These are phyloP conservation scores for Lymantria dispar DNA, from an alignment of 2,888 invertebrate species.

Conservation along the genomic window DNA sequence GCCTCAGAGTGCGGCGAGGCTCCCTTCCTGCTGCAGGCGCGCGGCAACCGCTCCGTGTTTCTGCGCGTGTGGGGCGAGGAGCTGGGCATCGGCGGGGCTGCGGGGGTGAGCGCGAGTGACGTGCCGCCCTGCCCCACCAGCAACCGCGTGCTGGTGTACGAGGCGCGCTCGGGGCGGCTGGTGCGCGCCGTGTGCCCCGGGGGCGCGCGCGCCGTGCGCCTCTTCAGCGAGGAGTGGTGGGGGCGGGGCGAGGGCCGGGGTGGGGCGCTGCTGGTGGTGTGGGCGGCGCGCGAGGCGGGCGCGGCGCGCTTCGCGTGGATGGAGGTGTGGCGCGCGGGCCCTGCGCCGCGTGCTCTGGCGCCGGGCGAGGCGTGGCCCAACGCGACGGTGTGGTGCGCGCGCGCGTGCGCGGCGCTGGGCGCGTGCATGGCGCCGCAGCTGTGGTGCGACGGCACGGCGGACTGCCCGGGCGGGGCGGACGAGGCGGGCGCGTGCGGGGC, in stretches of 20 bases:
- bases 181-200: conserved; percentile 88
- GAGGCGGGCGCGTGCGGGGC: conserved; percentile 84
- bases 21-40: conserved; percentile 91
- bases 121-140: conserved; percentile 87
- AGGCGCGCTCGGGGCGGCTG: conserved; percentile 85
- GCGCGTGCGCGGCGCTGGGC: conserved; percentile 86
- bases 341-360: conserved; percentile 24
- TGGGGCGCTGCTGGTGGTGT: conserved; percentile 91
- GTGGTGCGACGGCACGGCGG: conserved; percentile 87
- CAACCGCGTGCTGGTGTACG: conserved; percentile 91
- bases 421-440: conserved; percentile 89
- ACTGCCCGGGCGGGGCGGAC: conserved; percentile 70
- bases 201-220: conserved; percentile 84
- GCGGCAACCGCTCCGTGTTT: conserved; percentile 90
- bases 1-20: conserved; percentile 86
- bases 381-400: conserved; percentile 53
- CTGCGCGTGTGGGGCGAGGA: conserved; percentile 92
- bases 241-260: conserved; percentile 72
- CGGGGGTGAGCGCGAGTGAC: conserved; percentile 84
- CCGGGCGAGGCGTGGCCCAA: conserved; percentile 75
- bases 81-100: conserved; percentile 76
- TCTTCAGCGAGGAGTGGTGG: conserved; percentile 91
- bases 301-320: conserved; percentile 91
- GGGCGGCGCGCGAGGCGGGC: conserved; percentile 92
- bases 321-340: conserved; percentile 52